Percentiles rank a stretch among this genome's conserved stretches.
phyloP scores from a whole-genome alignment of 2,113 vertebrate species.

The Mormyrus iriodes region DNA sequence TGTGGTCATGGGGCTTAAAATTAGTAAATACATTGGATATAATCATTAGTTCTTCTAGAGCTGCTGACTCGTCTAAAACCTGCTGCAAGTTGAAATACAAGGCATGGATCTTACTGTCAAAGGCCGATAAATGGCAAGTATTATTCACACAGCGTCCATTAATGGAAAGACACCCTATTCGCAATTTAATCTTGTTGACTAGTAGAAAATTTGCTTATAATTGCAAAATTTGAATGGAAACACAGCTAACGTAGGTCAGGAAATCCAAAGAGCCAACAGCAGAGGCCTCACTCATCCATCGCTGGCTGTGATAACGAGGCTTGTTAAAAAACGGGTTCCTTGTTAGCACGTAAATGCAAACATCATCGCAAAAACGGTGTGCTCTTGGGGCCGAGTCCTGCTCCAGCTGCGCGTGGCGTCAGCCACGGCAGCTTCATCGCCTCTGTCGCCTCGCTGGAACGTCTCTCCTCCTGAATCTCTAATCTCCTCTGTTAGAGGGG shows the following conservation, averaged over 20 bases:
- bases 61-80: not conserved
- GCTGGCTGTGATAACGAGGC: conserved; percentile 30
- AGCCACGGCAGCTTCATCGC: conserved; percentile 53
- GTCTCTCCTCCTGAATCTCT: conserved; percentile 51
- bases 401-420: conserved; percentile 46
- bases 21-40: not conserved
- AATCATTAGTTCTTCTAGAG: not conserved
- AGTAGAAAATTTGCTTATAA: not conserved
- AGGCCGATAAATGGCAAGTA: not conserved
- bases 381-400: not conserved
- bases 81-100: not conserved
- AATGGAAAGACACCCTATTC: not conserved
- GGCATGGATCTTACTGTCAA: not conserved
- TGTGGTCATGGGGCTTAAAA: not conserved
- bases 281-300: not conserved
- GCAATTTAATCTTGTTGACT: not conserved
- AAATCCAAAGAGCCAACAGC: conserved; percentile 38
- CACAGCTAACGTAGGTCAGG: conserved; percentile 31
- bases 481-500: conserved; percentile 63
- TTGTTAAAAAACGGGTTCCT: conserved; percentile 37
- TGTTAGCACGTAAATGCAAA: not conserved
- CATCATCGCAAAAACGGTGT: not conserved
- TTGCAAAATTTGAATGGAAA: not conserved
- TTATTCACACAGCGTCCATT: not conserved
- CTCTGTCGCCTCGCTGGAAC: conserved; percentile 53